Conservation (phyloP, 1,140 invertebrate species). For the Cecropterus lyciades region DNA sequence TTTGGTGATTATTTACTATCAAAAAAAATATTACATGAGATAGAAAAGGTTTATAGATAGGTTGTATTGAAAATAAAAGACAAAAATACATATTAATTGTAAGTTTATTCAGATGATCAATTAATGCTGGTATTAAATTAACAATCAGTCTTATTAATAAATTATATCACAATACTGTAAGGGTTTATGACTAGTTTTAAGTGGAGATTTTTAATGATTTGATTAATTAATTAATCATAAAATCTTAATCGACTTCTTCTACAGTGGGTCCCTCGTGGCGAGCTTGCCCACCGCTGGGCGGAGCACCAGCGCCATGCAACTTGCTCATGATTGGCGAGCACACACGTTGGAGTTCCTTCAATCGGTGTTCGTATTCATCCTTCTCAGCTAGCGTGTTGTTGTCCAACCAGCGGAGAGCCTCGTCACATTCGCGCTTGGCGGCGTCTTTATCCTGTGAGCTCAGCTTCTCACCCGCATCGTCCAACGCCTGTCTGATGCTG, state of each 20-base stretch:
- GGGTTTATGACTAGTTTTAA: constrained; percentile 2
- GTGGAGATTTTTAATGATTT: background rate
- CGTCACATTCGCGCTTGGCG: constrained; percentile 85
- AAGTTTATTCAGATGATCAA: constrained; percentile 39
- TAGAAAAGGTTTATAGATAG: no score
- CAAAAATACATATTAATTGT: constrained; percentile 35
- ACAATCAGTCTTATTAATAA: constrained; percentile 50
- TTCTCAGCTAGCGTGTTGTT: constrained; percentile 90
- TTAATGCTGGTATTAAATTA: constrained; percentile 41
- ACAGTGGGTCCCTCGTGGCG: constrained; percentile 49
- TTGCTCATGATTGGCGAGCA: constrained; percentile 91
- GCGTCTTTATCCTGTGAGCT: constrained; percentile 86
- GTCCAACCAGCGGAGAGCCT: constrained; percentile 86
- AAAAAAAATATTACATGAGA: no score
- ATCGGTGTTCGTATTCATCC: constrained; percentile 91
- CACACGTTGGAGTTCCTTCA: constrained; percentile 89
- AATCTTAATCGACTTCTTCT: constrained; percentile 57
- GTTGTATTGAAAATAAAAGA: constrained; percentile 19
- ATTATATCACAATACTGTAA: constrained; percentile 42
- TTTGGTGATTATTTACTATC: no score
- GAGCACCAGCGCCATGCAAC: constrained; percentile 83
- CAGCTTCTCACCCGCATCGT: constrained; percentile 81
- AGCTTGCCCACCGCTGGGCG: constrained; percentile 33
- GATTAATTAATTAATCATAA: no score
- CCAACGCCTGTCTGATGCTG: constrained; percentile 89